Base-by-base conservation (phyloP, 1,140 invertebrate genomes). In the Drosophila lini region DNA sequence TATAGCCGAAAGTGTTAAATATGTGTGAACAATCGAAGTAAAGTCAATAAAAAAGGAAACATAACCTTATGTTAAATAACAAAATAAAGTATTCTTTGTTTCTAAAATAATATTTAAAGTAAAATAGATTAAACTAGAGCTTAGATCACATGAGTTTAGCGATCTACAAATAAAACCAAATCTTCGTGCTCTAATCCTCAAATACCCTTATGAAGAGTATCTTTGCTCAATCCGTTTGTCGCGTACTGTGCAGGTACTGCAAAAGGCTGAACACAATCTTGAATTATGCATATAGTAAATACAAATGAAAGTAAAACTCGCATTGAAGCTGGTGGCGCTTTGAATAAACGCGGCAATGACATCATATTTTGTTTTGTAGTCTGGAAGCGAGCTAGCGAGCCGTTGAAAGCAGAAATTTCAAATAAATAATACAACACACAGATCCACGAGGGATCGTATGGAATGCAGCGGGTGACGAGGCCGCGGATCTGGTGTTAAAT, bases 221-320 rank as follows among this genome's bases (percentile, higher is more conserved):
- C 15, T 25, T 48, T 55, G 10, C 22, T 32, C 52, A 36, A 16
- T 60, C 56, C 32, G 45, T 38, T 70, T 59, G 59, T 70, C 38
- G 38, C 25, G 22, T 48, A 59, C 38, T 45, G 65, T 48, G 64
- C 73, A 76, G 62, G 57, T 61, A 78, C 56, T 86, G 53, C 63
- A 79, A 75, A 86, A 76, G 68, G 58, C 47, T 68, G 38, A 57
- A 36, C 52, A 75, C 70, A 52, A 68, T 82, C 65, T 86, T 82
- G 77, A 85, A 81, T 86, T 85, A 81, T 85, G 83, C 82, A 85
- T 76, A 79, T 48, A 47, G 44, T 25, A 74, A 80, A 69, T 69
- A 85, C 70, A 80, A 86, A 86, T 73, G 83, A 86, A 86, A 88
- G 83, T 86, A 88, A 86, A 88, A 86, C 69, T 86, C 83, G 68